Conservation (phyloP, 2,888 invertebrate genomes). For the Noctuana brunneofusca region DNA sequence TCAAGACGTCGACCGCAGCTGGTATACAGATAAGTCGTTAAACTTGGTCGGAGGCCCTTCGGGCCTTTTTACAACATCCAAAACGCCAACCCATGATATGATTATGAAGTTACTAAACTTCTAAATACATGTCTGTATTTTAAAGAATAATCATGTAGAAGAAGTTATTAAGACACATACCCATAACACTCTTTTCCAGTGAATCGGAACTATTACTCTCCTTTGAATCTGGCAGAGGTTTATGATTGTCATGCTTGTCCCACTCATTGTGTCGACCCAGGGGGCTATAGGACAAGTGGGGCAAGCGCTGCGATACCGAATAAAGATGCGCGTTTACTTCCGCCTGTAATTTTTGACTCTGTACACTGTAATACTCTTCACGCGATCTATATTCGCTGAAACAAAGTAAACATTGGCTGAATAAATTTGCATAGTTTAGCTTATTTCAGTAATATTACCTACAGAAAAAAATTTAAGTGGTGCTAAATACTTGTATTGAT, state of each 20-base stretch:
- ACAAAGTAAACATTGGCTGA: slow-evolving; percentile 36
- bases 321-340: slow-evolving; percentile 81
- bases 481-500: slow-evolving; percentile 80
- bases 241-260: slow-evolving; percentile 78
- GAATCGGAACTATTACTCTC: slow-evolving; percentile 80
- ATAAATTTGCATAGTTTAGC: not conserved
- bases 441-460: not conserved
- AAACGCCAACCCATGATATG: too few relatives aligned
- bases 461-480: not conserved
- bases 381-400: slow-evolving; percentile 77
- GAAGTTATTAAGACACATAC: slow-evolving; percentile 46
- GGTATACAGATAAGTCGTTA: too few relatives aligned
- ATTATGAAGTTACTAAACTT: too few relatives aligned
- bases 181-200: slow-evolving; percentile 79
- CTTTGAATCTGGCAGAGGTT: slow-evolving; percentile 75
- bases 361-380: slow-evolving; percentile 78
- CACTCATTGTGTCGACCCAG: slow-evolving; percentile 76
- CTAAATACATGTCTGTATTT: too few relatives aligned
- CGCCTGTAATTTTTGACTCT: slow-evolving; percentile 77
- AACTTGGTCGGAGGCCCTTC: too few relatives aligned
- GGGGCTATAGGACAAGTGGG: slow-evolving; percentile 78
- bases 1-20: too few relatives aligned
- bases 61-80: too few relatives aligned
- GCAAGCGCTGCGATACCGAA: slow-evolving; percentile 84
- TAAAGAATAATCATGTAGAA: not conserved